These are phyloP conservation scores for Elgaria multicarinata DNA, from an alignment of 2,113 vertebrate species.

Conservation along the genomic window DNA sequence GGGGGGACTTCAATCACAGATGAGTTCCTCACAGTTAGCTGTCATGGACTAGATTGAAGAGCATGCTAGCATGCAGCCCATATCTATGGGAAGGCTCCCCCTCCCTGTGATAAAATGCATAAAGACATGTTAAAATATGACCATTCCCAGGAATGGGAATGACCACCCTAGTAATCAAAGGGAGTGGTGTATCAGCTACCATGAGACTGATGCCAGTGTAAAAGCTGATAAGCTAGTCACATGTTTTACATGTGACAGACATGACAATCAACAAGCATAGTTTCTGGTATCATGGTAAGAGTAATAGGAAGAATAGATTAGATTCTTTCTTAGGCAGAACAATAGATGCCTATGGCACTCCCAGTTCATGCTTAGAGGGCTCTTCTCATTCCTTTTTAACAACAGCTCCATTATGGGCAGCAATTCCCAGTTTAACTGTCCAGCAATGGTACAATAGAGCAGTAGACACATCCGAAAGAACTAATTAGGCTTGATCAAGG, in stretches of 20 bases:
- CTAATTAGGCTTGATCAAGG: background rate
- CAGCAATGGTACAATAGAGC: background rate
- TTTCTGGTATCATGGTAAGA: background rate
- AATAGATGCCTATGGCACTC: background rate
- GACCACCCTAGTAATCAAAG: background rate
- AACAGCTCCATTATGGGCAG: background rate
- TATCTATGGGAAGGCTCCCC: background rate
- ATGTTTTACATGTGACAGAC: too few species aligned
- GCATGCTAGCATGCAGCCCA: background rate
- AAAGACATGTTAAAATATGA: background rate
- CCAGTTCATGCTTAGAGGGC: background rate
- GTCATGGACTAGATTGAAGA: background rate
- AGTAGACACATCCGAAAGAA: background rate
- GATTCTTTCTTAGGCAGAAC: background rate
- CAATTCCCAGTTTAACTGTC: background rate
- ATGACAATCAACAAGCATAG: background rate
- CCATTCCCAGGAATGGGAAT: background rate
- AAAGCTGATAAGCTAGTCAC: background rate
- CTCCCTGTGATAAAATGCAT: background rate
- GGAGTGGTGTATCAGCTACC: background rate
- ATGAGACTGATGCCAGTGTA: background rate
- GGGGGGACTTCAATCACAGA: background rate
- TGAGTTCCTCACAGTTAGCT: background rate
- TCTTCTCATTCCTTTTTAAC: background rate
- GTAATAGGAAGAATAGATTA: background rate